phyloP scores from a whole-genome alignment of 1,140 invertebrate species.

The Bombus terrestris region DNA sequence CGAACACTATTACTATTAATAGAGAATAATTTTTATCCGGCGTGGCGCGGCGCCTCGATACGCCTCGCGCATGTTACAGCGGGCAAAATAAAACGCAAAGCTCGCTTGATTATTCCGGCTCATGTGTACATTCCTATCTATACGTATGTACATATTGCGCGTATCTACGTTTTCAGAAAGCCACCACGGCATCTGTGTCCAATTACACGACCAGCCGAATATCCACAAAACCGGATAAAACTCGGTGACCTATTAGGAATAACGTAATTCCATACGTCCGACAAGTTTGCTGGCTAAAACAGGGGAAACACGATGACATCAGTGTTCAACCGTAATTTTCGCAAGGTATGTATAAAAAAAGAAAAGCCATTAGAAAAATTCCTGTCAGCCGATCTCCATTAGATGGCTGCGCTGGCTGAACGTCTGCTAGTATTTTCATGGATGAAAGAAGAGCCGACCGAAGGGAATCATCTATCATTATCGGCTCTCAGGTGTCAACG shows the following conservation, averaged over 20 bases:
- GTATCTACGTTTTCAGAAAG: background rate
- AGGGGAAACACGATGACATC: background rate
- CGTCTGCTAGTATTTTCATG: background rate
- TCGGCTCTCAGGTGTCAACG: slow-evolving; percentile 19
- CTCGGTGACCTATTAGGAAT: slow-evolving; percentile 31
- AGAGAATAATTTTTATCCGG: slow-evolving; percentile 30
- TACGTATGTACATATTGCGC: background rate
- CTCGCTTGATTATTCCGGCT: background rate
- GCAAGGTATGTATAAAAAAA: background rate
- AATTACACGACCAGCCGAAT: slow-evolving; percentile 46
- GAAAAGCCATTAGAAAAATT: background rate
- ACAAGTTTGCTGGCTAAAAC: background rate
- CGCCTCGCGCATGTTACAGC: background rate
- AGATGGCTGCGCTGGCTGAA: background rate
- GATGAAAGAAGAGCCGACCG: slow-evolving; percentile 6
- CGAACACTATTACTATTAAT: slow-evolving; percentile 27
- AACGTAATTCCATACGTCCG: slow-evolving; percentile 16
- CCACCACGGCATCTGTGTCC: slow-evolving; percentile 28
- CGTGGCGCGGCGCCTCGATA: too few relatives aligned
- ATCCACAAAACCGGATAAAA: slow-evolving; percentile 42
- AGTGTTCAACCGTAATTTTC: background rate
- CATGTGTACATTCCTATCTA: background rate
- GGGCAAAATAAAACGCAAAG: background rate
- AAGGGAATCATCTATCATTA: slow-evolving; percentile 36
- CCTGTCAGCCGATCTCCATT: background rate